phyloP scores from a whole-genome alignment of 2,113 vertebrate species.

The Caretta caretta region DNA sequence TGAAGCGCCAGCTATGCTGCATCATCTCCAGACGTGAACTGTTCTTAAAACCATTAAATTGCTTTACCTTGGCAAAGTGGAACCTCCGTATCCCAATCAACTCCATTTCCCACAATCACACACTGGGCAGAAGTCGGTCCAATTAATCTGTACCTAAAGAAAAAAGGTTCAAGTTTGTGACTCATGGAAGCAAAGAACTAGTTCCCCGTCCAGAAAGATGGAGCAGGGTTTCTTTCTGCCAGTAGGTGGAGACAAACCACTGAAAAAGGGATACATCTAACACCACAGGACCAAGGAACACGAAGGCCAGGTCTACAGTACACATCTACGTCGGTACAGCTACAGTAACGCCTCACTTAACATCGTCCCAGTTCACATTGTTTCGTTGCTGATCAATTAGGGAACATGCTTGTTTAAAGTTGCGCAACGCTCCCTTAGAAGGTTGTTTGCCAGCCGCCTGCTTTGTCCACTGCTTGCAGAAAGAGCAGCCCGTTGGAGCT shows the following conservation, averaged over 20 bases:
- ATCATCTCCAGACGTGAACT: not conserved
- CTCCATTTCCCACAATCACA: rapidly evolving
- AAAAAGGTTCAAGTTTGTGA: not conserved
- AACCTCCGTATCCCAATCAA: rapidly evolving
- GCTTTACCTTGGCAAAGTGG: conserved; percentile 23
- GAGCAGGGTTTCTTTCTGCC: not conserved
- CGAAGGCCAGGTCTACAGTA: too few species aligned
- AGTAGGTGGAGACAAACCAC: not conserved
- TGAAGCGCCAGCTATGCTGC: rapidly evolving
- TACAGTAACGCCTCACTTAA: too few species aligned
- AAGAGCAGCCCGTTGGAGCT: too few species aligned
- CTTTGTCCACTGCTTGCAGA: too few species aligned
- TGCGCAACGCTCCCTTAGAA: too few species aligned
- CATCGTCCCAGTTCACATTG: too few species aligned
- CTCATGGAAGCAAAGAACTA: not conserved
- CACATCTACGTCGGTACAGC: too few species aligned
- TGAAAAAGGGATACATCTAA: too few species aligned
- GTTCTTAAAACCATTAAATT: not conserved
- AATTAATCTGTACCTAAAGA: conserved; percentile 25
- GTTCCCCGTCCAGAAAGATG: not conserved
- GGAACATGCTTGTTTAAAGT: too few species aligned
- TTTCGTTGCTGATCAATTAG: too few species aligned
- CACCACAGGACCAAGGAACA: too few species aligned
- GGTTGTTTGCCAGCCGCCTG: too few species aligned
- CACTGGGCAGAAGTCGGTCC: rapidly evolving